Percentiles rank a stretch among this genome's conserved stretches.
These are phyloP conservation scores for Camponotus fellah DNA, from an alignment of 2,888 invertebrate species.

Conservation along the genomic window DNA sequence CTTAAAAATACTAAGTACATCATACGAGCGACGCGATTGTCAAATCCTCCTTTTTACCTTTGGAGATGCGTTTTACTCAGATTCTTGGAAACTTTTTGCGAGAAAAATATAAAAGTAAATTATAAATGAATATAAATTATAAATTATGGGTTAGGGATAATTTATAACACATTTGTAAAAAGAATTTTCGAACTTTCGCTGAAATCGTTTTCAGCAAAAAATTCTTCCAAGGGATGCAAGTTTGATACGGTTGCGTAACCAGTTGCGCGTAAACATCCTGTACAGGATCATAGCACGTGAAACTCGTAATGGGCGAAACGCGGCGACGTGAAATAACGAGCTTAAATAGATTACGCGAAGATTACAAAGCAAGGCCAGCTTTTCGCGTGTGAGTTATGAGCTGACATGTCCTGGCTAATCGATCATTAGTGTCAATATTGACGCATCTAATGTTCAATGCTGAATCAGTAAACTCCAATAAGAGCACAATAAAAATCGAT, in stretches of 20 bases:
- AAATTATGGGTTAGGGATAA: not conserved
- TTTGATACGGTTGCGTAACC: not conserved
- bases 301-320: conserved; percentile 36
- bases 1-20: not conserved
- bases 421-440: conserved; percentile 65
- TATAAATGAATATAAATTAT: not conserved
- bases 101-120: no score
- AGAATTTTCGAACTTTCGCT: not conserved
- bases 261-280: conserved; percentile 13
- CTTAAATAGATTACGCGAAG: conserved; percentile 63
- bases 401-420: conserved; percentile 60
- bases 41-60: no score
- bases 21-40: no score
- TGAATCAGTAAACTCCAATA: conserved; percentile 51
- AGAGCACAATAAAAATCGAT: not conserved
- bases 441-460: conserved; percentile 33
- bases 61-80: no score
- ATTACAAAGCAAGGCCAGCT: conserved; percentile 58
- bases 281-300: not conserved
- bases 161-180: not conserved
- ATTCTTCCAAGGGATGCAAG: not conserved
- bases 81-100: not conserved
- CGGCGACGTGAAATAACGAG: conserved; percentile 59
- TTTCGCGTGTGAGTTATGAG: conserved; percentile 60
- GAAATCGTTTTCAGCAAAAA: not conserved